phyloP scores from a whole-genome alignment of 1,140 invertebrate species.

The Antheraea pernyi region DNA sequence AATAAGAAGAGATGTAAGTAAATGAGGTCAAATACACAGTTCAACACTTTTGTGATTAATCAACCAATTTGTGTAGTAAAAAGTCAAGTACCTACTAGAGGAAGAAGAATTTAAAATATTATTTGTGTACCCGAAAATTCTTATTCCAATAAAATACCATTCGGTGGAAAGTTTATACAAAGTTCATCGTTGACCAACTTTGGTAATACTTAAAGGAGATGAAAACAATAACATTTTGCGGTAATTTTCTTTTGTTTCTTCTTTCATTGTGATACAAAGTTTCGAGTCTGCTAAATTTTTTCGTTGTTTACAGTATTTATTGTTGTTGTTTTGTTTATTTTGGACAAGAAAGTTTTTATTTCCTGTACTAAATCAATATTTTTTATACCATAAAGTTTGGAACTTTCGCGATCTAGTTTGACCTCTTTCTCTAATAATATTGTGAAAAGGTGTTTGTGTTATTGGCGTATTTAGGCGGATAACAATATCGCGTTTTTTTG shows the following conservation, averaged over 20 bases:
- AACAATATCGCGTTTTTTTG: too few relatives aligned
- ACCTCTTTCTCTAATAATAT: too few relatives aligned
- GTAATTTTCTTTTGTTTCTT: conserved; percentile 1
- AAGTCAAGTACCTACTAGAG: too few relatives aligned
- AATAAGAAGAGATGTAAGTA: too few relatives aligned
- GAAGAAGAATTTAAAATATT: not conserved
- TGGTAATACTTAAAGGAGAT: not conserved
- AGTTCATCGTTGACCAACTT: not conserved
- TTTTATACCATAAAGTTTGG: too few relatives aligned
- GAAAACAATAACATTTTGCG: not conserved
- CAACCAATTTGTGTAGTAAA: too few relatives aligned
- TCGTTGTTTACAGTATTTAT: not conserved
- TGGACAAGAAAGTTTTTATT: not conserved
- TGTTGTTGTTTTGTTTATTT: not conserved
- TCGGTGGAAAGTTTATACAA: not conserved
- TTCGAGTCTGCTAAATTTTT: not conserved
- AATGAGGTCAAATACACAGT: too few relatives aligned
- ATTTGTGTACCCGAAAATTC: not conserved
- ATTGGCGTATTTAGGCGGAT: too few relatives aligned
- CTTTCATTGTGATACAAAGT: not conserved
- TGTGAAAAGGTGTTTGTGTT: too few relatives aligned
- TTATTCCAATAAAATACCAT: not conserved
- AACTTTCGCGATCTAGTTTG: too few relatives aligned
- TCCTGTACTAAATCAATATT: too few relatives aligned
- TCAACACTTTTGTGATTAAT: too few relatives aligned